Evolutionary conservation across 2,113 vertebrate genomes (phyloP), one percentile per base, ranked within the genome.

Genomic region (Pungitius pungitius): DNA sequence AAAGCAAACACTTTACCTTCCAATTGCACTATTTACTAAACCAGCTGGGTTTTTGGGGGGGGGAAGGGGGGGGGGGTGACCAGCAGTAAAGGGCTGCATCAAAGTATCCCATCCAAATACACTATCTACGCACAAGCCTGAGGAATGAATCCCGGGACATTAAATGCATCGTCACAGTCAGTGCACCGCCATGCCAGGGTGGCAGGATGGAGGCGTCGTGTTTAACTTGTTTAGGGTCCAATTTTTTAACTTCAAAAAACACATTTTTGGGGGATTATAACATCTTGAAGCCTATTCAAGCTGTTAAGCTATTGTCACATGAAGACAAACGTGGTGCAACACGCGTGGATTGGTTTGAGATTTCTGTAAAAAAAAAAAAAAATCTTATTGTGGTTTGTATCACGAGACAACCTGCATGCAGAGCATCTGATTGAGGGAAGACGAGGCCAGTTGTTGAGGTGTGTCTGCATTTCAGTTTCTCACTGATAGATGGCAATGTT

Each of bases 401-500:
- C 33, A 35, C 33, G 33, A 35, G 33, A 35, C 33, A 35, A 35
- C 33, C 2, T 49, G 37, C 1, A 8, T 35, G 26, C 26, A 40
- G 49, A 57, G 12, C 35, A 17, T 3, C 40, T 26, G 13, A 64
- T 61, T 64, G 3, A 2, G 37, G 6, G 1, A 60, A 18, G 26
- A 27, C 45, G 37, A 0, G 26, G 37, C 10, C 30, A 42, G 7
- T 70, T 8, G 18, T 35, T 65, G 11, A 3, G 17, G 11, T 17
- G 3, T 17, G 2, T 52, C 54, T 90, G 90, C 56, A 75, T 51
- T 90, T 87, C 82, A 61, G 11, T 69, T 75, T 77, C 39, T 47
- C 18, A 84, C 84, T 92, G 92, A 86, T 88, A 98, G 97, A 94
- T 97, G 97, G 96, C 97, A 98, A 93, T 95, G 95, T 95, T 94